phyloP scores from a whole-genome alignment of 1,140 invertebrate species.

The Mizuhopecten yessoensis region DNA sequence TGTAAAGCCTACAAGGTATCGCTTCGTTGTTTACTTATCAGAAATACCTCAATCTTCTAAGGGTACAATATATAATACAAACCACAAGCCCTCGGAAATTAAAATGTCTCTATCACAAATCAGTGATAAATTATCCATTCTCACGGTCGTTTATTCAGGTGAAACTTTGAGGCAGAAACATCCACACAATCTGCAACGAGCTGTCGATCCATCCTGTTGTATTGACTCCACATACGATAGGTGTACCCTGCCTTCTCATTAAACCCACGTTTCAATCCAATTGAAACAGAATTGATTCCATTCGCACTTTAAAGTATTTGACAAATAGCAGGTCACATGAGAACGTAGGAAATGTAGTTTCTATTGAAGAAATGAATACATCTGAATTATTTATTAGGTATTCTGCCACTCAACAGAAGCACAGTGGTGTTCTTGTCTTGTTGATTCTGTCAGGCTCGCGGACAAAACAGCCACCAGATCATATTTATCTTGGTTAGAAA shows the following conservation, averaged over 20 bases:
- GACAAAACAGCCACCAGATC: background rate
- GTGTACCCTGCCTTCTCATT: background rate
- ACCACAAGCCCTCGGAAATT: background rate
- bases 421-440: background rate
- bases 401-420: background rate
- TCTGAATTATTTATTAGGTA: background rate
- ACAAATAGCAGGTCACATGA: background rate
- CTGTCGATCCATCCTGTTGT: background rate
- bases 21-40: background rate
- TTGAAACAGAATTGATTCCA: slow-evolving; percentile 18
- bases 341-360: background rate
- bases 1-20: background rate
- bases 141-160: background rate
- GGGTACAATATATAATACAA: background rate
- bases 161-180: background rate
- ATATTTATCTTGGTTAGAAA: slow-evolving; percentile 22
- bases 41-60: background rate
- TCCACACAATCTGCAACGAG: background rate
- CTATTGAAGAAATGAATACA: background rate
- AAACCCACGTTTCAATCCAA: background rate
- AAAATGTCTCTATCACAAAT: slow-evolving; percentile 39
- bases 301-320: background rate
- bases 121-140: background rate
- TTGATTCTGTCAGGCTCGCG: background rate
- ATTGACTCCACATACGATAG: background rate